Percentiles rank a stretch among this genome's conserved stretches.
Evolutionary conservation across 2,888 invertebrate genomes (phyloP).

Genomic region (Drosophila acutilabella): DNA sequence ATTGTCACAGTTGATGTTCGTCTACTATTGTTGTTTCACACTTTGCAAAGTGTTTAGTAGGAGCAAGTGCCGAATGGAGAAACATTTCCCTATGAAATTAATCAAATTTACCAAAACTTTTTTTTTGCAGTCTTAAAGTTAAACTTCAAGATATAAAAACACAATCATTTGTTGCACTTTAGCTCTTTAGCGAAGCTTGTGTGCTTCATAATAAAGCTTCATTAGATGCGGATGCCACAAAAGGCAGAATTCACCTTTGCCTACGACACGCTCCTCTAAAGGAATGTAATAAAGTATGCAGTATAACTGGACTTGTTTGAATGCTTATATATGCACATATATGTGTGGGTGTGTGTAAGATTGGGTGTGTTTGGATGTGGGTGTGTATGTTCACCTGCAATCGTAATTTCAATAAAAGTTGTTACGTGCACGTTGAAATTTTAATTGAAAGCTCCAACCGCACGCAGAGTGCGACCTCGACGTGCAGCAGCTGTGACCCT

Average conservation of each 20-base stretch:
- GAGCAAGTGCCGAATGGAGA: not conserved
- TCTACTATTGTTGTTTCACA: constrained; percentile 6
- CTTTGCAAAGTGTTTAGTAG: not conserved
- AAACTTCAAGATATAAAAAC: not conserved
- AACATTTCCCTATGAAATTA: constrained; percentile 48
- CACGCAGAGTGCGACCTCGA: constrained; percentile 58
- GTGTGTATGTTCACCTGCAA: constrained; percentile 54
- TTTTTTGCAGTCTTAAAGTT: constrained; percentile 19
- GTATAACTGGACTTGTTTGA: constrained; percentile 51
- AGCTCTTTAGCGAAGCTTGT: constrained; percentile 26
- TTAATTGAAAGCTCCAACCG: constrained; percentile 79
- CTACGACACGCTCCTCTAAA: constrained; percentile 44
- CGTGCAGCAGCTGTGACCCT: constrained; percentile 66
- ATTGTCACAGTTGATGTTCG: constrained; percentile 70
- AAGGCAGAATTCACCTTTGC: constrained; percentile 38
- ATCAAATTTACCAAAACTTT: constrained; percentile 71
- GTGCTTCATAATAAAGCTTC: constrained; percentile 54
- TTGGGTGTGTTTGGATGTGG: not conserved
- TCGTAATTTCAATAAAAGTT: constrained; percentile 81
- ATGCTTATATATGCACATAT: constrained; percentile 21
- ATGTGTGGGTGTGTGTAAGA: constrained; percentile 6
- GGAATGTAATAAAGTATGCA: constrained; percentile 61
- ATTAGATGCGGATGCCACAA: constrained; percentile 58
- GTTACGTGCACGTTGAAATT: constrained; percentile 80
- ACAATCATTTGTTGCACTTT: constrained; percentile 48